Conservation (phyloP, 2,888 invertebrate species). For the Cheilosia impressa region DNA sequence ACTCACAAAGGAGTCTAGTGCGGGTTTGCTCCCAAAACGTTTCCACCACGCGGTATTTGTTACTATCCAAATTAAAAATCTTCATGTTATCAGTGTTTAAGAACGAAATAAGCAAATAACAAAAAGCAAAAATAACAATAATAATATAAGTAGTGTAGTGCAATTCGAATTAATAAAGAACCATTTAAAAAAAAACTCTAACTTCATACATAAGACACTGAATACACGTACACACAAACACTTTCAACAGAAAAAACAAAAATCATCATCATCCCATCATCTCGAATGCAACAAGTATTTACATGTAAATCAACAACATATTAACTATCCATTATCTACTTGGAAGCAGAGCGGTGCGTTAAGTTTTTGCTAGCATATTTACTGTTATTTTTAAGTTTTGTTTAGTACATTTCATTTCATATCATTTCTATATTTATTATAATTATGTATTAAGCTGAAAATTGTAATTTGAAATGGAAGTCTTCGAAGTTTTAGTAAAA, state of each 20-base stretch:
- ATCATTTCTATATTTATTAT: no score
- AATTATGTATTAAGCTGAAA: background rate
- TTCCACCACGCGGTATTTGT: background rate
- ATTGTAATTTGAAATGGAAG: background rate
- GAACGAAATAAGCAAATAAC: background rate
- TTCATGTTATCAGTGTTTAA: background rate
- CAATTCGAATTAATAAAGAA: background rate
- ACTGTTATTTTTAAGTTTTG: background rate
- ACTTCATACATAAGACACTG: background rate
- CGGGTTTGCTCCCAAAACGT: no score
- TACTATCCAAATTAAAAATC: background rate
- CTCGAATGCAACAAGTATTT: background rate
- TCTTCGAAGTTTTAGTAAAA: background rate
- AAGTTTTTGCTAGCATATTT: background rate
- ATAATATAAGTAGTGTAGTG: background rate
- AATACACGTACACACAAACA: background rate
- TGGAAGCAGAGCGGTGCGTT: no score
- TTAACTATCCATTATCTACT: no score
- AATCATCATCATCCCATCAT: background rate
- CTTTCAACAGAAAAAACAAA: background rate
- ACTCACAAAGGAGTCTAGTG: background rate
- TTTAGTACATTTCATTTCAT: background rate
- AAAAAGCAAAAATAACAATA: background rate
- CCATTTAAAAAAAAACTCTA: slow-evolving; percentile 1
- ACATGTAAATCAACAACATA: no score